Percentiles rank a stretch among this genome's conserved stretches.
phyloP scores from a whole-genome alignment of 1,140 invertebrate genomes.

The Aphelenchoides besseyi region DNA sequence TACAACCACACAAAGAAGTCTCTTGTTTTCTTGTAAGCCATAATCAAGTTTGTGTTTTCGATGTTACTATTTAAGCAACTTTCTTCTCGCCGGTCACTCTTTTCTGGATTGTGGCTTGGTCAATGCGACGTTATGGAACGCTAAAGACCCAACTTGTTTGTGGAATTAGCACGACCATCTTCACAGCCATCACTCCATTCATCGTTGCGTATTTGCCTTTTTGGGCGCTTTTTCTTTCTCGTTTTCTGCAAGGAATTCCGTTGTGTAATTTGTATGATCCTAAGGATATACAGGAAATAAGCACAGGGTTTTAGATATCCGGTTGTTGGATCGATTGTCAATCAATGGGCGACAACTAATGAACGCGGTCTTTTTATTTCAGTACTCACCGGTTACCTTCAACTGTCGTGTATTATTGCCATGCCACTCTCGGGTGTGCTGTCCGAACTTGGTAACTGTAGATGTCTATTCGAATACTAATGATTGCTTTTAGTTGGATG shows the following conservation, averaged over 20 bases:
- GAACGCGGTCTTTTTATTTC: slow-evolving; percentile 26
- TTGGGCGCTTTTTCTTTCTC: slow-evolving; percentile 9
- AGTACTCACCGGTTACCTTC: slow-evolving; percentile 34
- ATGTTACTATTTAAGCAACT: slow-evolving; percentile 1
- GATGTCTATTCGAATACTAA: not conserved
- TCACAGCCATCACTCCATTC: slow-evolving; percentile 14
- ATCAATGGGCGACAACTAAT: not conserved
- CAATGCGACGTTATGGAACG: not conserved
- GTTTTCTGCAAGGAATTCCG: slow-evolving; percentile 15
- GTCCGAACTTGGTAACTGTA: slow-evolving; percentile 12
- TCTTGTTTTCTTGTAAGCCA: slow-evolving; percentile 10
- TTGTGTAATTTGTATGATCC: slow-evolving; percentile 27
- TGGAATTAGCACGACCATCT: not conserved
- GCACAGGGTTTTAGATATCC: slow-evolving; percentile 18
- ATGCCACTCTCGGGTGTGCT: slow-evolving; percentile 37
- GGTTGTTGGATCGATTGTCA: slow-evolving; percentile 23
- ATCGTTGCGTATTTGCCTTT: slow-evolving; percentile 1
- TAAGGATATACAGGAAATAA: slow-evolving; percentile 13
- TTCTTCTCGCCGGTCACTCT: not conserved
- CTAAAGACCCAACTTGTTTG: not conserved
- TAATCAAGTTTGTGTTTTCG: not conserved
- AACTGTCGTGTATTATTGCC: slow-evolving; percentile 29
- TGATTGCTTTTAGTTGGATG: slow-evolving; percentile 25
- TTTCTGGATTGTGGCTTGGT: slow-evolving; percentile 18
- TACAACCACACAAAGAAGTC: not conserved